phyloP scores from a whole-genome alignment of 2,113 vertebrate species.

The Lagopus muta region DNA sequence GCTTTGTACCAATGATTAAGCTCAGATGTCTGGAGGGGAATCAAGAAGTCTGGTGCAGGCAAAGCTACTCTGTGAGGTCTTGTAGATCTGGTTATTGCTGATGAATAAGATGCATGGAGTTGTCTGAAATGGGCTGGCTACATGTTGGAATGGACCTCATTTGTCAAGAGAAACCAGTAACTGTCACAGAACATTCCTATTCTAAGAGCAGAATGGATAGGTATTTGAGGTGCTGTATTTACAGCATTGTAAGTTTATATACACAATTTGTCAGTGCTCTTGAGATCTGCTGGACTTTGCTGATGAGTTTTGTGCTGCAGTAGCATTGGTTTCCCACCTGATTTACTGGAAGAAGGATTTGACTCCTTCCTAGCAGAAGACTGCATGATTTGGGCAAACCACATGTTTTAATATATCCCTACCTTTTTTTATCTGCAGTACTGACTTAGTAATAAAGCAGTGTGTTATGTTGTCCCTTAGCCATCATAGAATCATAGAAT shows the following conservation, averaged over 20 bases:
- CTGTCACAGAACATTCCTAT: neutral
- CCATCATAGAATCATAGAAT: neutral
- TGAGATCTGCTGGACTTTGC: neutral
- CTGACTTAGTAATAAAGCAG: neutral
- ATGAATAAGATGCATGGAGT: neutral
- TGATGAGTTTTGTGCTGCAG: neutral
- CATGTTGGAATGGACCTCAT: neutral
- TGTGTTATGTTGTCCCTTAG: neutral
- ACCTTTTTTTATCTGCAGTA: neutral
- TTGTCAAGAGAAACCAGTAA: neutral
- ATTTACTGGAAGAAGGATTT: neutral
- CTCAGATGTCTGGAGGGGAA: neutral
- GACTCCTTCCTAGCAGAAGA: neutral
- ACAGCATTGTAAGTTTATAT: neutral
- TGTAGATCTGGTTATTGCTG: fast-evolving
- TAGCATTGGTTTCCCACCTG: neutral
- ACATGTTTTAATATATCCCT: neutral
- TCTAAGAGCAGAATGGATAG: neutral
- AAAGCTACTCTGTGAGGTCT: neutral
- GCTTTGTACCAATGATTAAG: neutral
- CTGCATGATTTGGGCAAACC: neutral
- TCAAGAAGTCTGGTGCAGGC: neutral
- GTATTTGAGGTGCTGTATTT: neutral
- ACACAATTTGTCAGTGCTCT: neutral
- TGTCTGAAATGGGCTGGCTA: neutral